Conservation (phyloP, 2,888 invertebrate genomes). For the Argyresthia goedartella region DNA sequence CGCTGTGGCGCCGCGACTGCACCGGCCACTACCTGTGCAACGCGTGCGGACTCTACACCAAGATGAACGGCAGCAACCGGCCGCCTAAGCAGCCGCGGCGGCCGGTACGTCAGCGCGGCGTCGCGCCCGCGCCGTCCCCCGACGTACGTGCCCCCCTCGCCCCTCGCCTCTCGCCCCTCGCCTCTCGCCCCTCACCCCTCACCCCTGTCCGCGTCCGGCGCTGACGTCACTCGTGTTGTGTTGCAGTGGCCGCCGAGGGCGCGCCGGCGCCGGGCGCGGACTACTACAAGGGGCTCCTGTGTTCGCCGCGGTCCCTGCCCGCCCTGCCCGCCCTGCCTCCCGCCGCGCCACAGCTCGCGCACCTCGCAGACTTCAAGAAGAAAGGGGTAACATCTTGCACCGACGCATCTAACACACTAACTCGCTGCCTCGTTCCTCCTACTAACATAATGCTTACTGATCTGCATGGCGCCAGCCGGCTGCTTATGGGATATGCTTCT, state of each 20-base stretch:
- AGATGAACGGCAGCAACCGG: conserved; percentile 99
- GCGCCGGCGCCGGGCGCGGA: conserved; percentile 85
- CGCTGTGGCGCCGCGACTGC: conserved; percentile 98
- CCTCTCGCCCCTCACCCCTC: conserved; percentile 25
- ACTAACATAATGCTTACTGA: not conserved
- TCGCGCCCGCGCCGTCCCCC: conserved; percentile 36
- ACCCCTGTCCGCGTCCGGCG: conserved; percentile 33
- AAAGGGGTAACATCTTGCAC: conserved; percentile 47
- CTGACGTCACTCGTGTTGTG: conserved; percentile 36
- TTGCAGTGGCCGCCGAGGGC: conserved; percentile 88
- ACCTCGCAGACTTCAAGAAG: conserved; percentile 63
- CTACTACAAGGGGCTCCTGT: conserved; percentile 89
- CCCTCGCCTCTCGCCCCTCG: too few species aligned
- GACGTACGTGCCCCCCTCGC: too few species aligned
- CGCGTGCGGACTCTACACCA: conserved; percentile 99
- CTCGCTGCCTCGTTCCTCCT: not conserved
- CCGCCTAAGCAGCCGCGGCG: conserved; percentile 98
- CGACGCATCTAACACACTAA: conserved; percentile 13
- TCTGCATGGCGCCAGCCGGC: too few species aligned
- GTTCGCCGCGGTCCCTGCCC: conserved; percentile 54
- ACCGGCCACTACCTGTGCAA: conserved; percentile 99
- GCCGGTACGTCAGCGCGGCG: conserved; percentile 84
- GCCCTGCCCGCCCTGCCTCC: conserved; percentile 8
- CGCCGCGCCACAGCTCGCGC: too few species aligned
- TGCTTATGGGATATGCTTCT: too few species aligned